Conservation (phyloP, 1,140 invertebrate species). For the Temnothorax nylanderi region DNA sequence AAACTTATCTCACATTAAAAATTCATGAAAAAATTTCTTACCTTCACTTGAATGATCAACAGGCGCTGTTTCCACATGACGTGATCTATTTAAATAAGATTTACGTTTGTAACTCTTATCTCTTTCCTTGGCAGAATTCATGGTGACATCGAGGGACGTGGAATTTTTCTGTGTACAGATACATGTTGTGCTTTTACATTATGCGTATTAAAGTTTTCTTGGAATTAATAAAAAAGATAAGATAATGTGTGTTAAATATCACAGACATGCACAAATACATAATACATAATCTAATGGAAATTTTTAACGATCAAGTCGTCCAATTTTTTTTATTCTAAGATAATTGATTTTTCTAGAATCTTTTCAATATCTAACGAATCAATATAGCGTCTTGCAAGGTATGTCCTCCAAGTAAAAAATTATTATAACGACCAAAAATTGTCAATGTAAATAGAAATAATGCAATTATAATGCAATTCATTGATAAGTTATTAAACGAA, state of each 20-base stretch:
- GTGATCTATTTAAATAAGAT: conserved; percentile 88
- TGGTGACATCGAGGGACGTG: conserved; percentile 66
- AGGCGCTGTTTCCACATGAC: conserved; percentile 86
- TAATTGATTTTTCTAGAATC: neutral
- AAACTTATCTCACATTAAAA: neutral
- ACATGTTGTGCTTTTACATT: conserved; percentile 12
- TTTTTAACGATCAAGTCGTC: neutral
- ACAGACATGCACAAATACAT: neutral
- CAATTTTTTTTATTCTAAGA: neutral
- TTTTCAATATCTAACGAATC: neutral
- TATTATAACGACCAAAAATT: too few species aligned
- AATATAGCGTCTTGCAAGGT: too few species aligned
- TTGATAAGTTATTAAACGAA: too few species aligned
- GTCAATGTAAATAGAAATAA: too few species aligned
- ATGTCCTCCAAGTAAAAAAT: too few species aligned
- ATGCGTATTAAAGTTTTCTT: neutral
- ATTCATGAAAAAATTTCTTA: conserved; percentile 53
- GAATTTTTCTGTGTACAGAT: conserved; percentile 69
- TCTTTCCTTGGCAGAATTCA: conserved; percentile 82
- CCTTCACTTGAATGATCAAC: conserved; percentile 76
- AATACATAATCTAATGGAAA: neutral
- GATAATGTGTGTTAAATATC: too few species aligned
- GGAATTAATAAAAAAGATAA: too few species aligned
- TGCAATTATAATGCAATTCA: too few species aligned
- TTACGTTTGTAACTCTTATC: conserved; percentile 89